Percentiles rank a stretch among this genome's conserved stretches.
phyloP scores from a whole-genome alignment of 1,140 invertebrate species.

The Grapholita molesta region DNA sequence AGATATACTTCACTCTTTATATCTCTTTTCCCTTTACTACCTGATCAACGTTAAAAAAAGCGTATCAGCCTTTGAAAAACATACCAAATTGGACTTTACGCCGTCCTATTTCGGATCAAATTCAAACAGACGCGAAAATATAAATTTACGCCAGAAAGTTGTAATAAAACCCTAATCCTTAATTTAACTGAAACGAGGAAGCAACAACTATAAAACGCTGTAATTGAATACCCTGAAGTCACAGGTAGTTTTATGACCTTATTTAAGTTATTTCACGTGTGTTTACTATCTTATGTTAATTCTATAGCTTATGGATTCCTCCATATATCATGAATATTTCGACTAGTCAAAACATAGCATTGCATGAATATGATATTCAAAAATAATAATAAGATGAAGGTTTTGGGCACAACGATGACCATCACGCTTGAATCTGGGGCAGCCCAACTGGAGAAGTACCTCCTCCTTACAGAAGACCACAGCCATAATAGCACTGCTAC shows the following conservation, averaged over 20 bases:
- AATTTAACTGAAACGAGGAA: slow-evolving; percentile 9
- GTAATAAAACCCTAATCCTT: slow-evolving; percentile 13
- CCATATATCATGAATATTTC: too few relatives aligned
- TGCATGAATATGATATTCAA: too few relatives aligned
- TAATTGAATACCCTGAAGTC: neutral
- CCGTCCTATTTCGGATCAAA: neutral
- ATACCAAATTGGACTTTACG: neutral
- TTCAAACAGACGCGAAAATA: neutral
- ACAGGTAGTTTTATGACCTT: neutral
- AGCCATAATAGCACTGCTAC: too few relatives aligned
- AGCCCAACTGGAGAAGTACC: too few relatives aligned
- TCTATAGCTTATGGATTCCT: too few relatives aligned
- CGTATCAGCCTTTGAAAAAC: neutral
- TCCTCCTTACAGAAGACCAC: too few relatives aligned
- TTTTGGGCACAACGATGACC: too few relatives aligned
- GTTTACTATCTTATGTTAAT: neutral
- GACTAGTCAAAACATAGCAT: too few relatives aligned
- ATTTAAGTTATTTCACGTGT: neutral
- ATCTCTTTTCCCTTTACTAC: neutral
- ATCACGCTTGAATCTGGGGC: too few relatives aligned
- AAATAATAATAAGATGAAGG: too few relatives aligned
- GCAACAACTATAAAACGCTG: neutral
- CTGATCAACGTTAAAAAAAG: neutral
- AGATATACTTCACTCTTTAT: neutral
- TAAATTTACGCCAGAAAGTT: neutral